Evolutionary conservation across 2,113 vertebrate species (phyloP), one percentile per base, ranked within the genome.

Genomic region (Buteo buteo): DNA sequence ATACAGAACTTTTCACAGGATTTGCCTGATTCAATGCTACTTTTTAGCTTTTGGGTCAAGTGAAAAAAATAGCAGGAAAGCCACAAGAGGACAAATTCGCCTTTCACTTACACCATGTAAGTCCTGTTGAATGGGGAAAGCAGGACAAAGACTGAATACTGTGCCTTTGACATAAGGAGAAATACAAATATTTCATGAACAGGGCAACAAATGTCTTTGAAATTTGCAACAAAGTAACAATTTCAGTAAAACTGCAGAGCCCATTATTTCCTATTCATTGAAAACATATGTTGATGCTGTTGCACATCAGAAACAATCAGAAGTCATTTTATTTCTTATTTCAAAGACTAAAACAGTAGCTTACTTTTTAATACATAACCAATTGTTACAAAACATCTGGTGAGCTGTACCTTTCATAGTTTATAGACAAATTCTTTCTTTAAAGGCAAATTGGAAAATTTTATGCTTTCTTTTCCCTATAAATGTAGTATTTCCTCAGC

Each of bases 341-440:
- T 97, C 89, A 96, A 95, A 97, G 95, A 94, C 96, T 97, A 79
- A 96, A 98, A 97, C 97, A 97, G 98, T 98, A 98, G 97, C 97
- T 97, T 96, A 91, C 90, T 90, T 97, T 94, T 97, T 95, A 97
- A 97, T 97, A 93, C 76, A 85, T 89, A 96, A 94, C 85, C 96
- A 93, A 97, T 97, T 97, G 96, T 97, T 98, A 92, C 82, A 96
- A 97, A 98, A 98, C 98, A 98, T 98, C 98, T 98, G 98, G 96
- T 96, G 67, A 95, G 86, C 93, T 94, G 86, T 89, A 97, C 95
- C 91, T 97, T 98, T 96, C 95, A 77, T 82, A 62, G 45, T 98
- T 98, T 98, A 98, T 97, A 96, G 98, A 96, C 72, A 97, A 96
- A 97, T 98, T 97, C 90, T 96, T 98, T 96, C 96, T 98, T 98